Conservation (phyloP, 1,140 invertebrate species). For the Drosophila prosaltans region DNA sequence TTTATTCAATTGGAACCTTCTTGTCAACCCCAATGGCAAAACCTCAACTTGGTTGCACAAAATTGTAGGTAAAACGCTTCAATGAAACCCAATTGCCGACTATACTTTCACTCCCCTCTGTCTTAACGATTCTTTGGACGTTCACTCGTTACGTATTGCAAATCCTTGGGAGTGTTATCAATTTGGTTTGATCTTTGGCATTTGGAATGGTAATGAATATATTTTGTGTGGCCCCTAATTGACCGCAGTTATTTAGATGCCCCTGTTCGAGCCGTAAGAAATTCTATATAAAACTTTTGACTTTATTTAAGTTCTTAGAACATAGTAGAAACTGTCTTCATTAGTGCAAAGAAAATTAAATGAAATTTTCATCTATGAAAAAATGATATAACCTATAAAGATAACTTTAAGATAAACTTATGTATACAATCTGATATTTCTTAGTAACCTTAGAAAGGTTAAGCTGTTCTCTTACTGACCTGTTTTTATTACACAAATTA, state of each 20-base stretch:
- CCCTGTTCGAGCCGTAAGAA: slow-evolving; percentile 51
- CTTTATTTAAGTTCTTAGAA: neutral
- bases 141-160: no score
- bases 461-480: no score
- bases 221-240: neutral
- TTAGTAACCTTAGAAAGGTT: no score
- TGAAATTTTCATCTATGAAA: slow-evolving; percentile 87
- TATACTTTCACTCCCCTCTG: neutral
- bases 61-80: slow-evolving; percentile 35
- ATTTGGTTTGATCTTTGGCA: neutral
- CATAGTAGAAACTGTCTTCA: no score
- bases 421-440: no score
- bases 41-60: neutral
- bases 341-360: no score
- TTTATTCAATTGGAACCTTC: slow-evolving; percentile 67
- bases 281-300: slow-evolving; percentile 64
- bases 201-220: slow-evolving; percentile 4
- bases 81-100: slow-evolving; percentile 59
- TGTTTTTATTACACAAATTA: no score
- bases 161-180: neutral
- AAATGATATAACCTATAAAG: slow-evolving; percentile 94
- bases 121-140: neutral
- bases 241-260: no score
- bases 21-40: slow-evolving; percentile 14
- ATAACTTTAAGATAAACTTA: no score